Percentiles rank a stretch among this genome's conserved stretches.
Conservation (phyloP, 2,797 vertebrate genomes). For the Artibeus jamaicensis region DNA sequence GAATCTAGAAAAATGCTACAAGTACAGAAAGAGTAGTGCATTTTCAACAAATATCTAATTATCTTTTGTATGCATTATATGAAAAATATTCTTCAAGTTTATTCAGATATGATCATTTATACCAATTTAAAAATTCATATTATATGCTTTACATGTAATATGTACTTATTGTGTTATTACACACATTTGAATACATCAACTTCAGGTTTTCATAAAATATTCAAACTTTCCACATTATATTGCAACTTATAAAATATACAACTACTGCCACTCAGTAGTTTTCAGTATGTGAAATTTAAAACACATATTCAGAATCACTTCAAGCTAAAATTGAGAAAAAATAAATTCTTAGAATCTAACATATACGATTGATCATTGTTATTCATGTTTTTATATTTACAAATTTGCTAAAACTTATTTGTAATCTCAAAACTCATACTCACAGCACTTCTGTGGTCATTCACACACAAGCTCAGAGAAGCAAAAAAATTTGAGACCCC, state of each 20-base stretch:
- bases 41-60: neutral
- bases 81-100: neutral
- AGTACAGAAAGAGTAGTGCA: conserved; percentile 49
- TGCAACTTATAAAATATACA: neutral
- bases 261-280: neutral
- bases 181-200: neutral
- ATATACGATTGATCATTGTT: neutral
- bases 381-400: neutral
- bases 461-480: neutral
- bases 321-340: neutral
- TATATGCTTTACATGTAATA: neutral
- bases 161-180: neutral
- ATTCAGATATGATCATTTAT: neutral
- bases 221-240: neutral
- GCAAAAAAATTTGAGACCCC: neutral
- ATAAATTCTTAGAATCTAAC: neutral
- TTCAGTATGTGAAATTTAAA: conserved; percentile 6
- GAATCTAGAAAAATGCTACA: conserved; percentile 93
- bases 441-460: neutral
- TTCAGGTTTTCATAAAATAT: neutral
- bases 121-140: neutral
- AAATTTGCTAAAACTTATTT: neutral
- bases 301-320: neutral
- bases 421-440: neutral
- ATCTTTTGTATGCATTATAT: neutral